These are phyloP conservation scores for Eurystomus gularis DNA, from an alignment of 2,113 vertebrate genomes.

Conservation along the genomic window DNA sequence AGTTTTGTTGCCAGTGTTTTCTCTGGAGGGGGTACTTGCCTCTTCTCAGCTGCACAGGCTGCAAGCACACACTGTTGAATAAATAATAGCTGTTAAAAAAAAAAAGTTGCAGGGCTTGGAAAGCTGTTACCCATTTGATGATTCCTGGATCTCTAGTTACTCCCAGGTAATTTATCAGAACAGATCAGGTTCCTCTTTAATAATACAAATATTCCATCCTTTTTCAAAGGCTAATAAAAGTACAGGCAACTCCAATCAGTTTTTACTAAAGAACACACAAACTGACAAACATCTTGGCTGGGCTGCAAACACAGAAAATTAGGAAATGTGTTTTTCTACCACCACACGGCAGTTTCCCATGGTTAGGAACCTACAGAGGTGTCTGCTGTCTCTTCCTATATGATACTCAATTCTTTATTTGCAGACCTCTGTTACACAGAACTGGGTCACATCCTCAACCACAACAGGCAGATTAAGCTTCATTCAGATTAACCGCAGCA, in stretches of 20 bases:
- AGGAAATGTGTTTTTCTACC: not conserved
- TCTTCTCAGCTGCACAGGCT: not conserved
- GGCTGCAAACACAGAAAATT: not conserved
- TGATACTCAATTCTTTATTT: not conserved
- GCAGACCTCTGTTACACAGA: not conserved
- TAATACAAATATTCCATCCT: slow-evolving; percentile 94
- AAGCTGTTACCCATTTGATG: slow-evolving; percentile 72
- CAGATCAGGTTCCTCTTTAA: slow-evolving; percentile 86
- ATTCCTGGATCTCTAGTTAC: slow-evolving; percentile 86
- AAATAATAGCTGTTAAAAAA: slow-evolving; percentile 70
- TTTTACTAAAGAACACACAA: slow-evolving; percentile 44
- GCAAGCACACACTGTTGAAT: slow-evolving; percentile 52
- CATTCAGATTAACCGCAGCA: not conserved
- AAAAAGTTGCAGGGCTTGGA: slow-evolving; percentile 62
- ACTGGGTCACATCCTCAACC: not conserved
- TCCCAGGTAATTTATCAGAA: slow-evolving; percentile 79
- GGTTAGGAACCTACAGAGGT: not conserved
- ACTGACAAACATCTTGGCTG: not conserved
- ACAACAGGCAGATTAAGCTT: not conserved
- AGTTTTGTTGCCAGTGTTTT: not conserved
- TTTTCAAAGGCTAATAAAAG: slow-evolving; percentile 63
- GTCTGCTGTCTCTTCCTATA: not conserved
- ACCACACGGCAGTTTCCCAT: not conserved
- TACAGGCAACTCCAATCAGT: slow-evolving; percentile 36
- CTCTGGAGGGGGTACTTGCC: not conserved